Evolutionary conservation across 2,888 invertebrate species (phyloP), one percentile per base, ranked within the genome.

Genomic region (Hirudinaria manillensis): DNA sequence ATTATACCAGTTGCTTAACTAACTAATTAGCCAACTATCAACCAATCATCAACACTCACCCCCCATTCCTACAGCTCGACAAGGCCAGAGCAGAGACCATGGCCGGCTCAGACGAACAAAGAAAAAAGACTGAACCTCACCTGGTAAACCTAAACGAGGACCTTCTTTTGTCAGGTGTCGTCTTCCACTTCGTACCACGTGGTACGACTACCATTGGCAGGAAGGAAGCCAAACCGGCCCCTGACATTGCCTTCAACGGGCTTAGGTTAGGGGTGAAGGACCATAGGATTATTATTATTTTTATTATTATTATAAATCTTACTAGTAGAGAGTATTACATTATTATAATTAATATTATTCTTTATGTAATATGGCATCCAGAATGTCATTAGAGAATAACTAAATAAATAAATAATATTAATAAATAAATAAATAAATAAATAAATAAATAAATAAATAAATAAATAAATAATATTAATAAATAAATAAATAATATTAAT

Each of bases 81-180:
- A 21, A 67, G 32, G 72, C 76, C 10, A 27, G 75, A n/a, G 68
- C 70, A 19, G 73, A 75, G 45, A 36, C 70, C 45, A 36, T 70
- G 29, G 61, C 71, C 6, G 19, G 56, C 21, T 19, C 51, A 13
- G 72, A 77, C 34, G 67, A 76, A 10, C 72, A 65, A 24, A 77
- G 78, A 16, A 78, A 81, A 19, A 78, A 78, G 51, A 81, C 79
- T 29, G 81, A 82, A 45, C 81, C 83, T 27, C 83, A 85, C 77
- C 77, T 86, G 53, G 78, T 83, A 74, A 86, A 86, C 78, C 79
- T 86, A 51, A 86, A 86, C 75, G 85, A 86, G 78, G 86, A 86
- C 78, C 84, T 85, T 7, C 83, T 86, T 82, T 79, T 86, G 74
- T 84, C 85, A 1, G 84, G 83, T 2, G 84, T 85, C 19, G 82